Conservation (phyloP, 2,113 vertebrate genomes). For the Cercopithecus mona region DNA sequence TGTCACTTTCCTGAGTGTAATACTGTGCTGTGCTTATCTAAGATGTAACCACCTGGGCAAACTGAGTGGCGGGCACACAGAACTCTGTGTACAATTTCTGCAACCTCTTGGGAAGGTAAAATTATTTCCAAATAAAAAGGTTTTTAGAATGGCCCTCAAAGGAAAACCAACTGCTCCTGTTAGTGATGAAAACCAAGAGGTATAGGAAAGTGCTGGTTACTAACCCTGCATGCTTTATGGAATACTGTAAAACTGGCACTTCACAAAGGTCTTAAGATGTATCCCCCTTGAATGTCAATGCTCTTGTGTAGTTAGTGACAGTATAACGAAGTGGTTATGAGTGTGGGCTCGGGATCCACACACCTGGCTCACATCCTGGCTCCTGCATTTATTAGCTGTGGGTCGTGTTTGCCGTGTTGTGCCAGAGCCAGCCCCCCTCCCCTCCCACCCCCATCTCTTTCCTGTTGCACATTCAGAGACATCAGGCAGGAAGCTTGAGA, state of each 20-base stretch:
- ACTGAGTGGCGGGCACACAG: not conserved
- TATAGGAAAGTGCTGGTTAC: not conserved
- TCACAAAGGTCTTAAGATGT: not conserved
- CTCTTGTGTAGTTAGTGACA: not conserved
- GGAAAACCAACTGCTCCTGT: not conserved
- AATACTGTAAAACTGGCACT: not conserved
- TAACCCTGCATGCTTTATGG: conserved; percentile 4
- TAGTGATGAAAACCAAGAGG: conserved; percentile 3
- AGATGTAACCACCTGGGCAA: not conserved
- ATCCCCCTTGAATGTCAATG: not conserved
- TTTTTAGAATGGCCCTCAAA: not conserved
- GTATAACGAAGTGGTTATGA: not conserved
- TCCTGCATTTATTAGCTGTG: not conserved
- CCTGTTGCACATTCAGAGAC: not conserved
- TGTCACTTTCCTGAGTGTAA: not conserved
- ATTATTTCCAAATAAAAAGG: conserved; percentile 16
- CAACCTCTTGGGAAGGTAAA: not conserved
- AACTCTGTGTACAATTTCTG: not conserved
- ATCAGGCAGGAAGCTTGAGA: not conserved
- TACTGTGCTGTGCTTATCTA: not conserved
- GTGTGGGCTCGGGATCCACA: conserved; percentile 36
- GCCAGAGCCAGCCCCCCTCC: not conserved
- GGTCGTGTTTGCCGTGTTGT: not conserved
- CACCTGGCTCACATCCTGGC: not conserved
- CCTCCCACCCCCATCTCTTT: not conserved